These are phyloP conservation scores for Glossosoma conforme DNA, from an alignment of 1,140 invertebrate species.

Conservation along the genomic window DNA sequence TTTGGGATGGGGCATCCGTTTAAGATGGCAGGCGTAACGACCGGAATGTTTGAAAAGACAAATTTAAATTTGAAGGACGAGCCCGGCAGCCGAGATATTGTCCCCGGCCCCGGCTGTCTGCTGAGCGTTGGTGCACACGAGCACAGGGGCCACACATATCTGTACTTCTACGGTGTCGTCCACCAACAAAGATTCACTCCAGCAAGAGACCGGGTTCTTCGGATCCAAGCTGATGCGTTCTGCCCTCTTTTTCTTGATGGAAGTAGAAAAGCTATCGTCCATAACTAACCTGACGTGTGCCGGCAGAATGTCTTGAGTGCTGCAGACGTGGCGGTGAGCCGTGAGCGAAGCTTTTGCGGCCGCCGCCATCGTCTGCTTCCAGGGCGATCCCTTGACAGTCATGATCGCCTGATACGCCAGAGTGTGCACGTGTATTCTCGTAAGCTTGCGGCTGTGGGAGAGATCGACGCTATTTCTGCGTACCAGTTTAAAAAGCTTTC, in stretches of 20 bases:
- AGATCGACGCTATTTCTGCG: slow-evolving; percentile 44
- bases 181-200: slow-evolving; percentile 61
- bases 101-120: slow-evolving; percentile 85
- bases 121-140: slow-evolving; percentile 77
- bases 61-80: slow-evolving; percentile 67
- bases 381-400: slow-evolving; percentile 60
- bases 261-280: slow-evolving; percentile 82
- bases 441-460: slow-evolving; percentile 54
- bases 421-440: slow-evolving; percentile 81
- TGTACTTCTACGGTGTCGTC: slow-evolving; percentile 49
- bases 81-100: slow-evolving; percentile 81
- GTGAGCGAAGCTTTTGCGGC: slow-evolving; percentile 81
- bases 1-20: too few relatives aligned
- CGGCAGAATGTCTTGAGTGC: slow-evolving; percentile 65
- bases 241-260: slow-evolving; percentile 48
- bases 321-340: slow-evolving; percentile 81
- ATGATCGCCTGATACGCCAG: slow-evolving; percentile 83
- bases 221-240: slow-evolving; percentile 58
- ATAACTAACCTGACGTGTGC: slow-evolving; percentile 68
- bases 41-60: not conserved
- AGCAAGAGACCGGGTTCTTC: slow-evolving; percentile 76
- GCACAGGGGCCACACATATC: slow-evolving; percentile 78
- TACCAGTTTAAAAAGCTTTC: slow-evolving; percentile 63
- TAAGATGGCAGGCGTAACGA: too few relatives aligned
- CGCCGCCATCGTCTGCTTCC: slow-evolving; percentile 74